Percentiles rank a stretch among this genome's conserved stretches.
phyloP scores from a whole-genome alignment of 1,140 invertebrate species.

The Dendroctonus ponderosae region DNA sequence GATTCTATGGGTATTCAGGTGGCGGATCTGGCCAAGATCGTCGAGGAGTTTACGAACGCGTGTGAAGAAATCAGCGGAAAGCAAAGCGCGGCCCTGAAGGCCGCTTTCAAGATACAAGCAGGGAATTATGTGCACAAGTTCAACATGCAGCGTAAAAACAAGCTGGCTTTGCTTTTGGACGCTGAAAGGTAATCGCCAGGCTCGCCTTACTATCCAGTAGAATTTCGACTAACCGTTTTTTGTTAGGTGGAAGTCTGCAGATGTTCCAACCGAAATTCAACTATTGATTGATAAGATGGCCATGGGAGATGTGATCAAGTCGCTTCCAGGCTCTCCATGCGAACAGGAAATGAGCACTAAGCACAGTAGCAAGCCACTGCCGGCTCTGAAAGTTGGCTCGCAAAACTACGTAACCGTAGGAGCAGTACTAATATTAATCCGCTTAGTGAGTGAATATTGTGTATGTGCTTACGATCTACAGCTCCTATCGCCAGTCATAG shows the following conservation, averaged over 20 bases:
- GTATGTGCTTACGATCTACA: slow-evolving; percentile 69
- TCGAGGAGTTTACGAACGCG: slow-evolving; percentile 75
- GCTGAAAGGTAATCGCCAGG: slow-evolving; percentile 63
- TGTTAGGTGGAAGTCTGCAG: slow-evolving; percentile 80
- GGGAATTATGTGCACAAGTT: slow-evolving; percentile 89
- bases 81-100: slow-evolving; percentile 74
- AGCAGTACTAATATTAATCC: slow-evolving; percentile 78
- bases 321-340: slow-evolving; percentile 40
- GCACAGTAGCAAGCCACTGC: slow-evolving; percentile 43
- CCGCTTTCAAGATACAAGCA: slow-evolving; percentile 84
- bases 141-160: slow-evolving; percentile 83
- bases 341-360: slow-evolving; percentile 37
- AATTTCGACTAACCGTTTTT: too few species aligned
- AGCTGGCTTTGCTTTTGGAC: slow-evolving; percentile 81
- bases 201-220: too few species aligned
- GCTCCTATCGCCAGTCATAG: slow-evolving; percentile 64
- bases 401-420: slow-evolving; percentile 86
- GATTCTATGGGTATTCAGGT: slow-evolving; percentile 51
- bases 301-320: slow-evolving; percentile 49
- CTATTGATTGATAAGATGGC: slow-evolving; percentile 74
- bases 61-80: slow-evolving; percentile 78
- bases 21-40: slow-evolving; percentile 71
- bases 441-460: slow-evolving; percentile 89
- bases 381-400: slow-evolving; percentile 68
- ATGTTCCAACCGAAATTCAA: slow-evolving; percentile 86